phyloP scores from a whole-genome alignment of 1,140 invertebrate species.

The Psix sp. region DNA sequence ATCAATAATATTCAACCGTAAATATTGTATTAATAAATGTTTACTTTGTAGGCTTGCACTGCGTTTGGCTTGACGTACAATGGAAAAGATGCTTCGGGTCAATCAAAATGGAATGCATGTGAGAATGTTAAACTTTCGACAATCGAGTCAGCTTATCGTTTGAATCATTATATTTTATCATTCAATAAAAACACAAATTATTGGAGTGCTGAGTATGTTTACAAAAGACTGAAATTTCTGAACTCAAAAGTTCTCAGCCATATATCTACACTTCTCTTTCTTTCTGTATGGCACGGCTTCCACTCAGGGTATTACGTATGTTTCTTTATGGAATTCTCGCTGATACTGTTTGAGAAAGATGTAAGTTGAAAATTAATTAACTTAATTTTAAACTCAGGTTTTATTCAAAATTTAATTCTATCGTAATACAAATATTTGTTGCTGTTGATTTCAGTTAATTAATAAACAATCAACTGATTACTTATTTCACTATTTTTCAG shows the following conservation, averaged over 20 bases:
- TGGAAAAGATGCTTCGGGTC: constrained; percentile 81
- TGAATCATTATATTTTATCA: constrained; percentile 89
- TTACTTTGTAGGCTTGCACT: constrained; percentile 76
- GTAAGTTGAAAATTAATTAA: constrained; percentile 77
- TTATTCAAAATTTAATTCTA: not conserved
- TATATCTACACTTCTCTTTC: constrained; percentile 86
- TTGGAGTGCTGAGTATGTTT: constrained; percentile 94
- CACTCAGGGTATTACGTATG: constrained; percentile 94
- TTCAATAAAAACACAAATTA: constrained; percentile 97
- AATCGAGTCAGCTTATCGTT: constrained; percentile 88
- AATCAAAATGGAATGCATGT: constrained; percentile 88
- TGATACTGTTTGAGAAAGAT: constrained; percentile 92
- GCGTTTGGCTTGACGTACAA: constrained; percentile 88
- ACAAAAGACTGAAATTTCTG: constrained; percentile 93
- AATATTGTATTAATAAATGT: constrained; percentile 10
- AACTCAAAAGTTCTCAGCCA: constrained; percentile 92
- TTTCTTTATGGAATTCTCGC: constrained; percentile 94
- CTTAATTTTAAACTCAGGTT: not conserved
- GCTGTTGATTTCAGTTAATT: too few relatives aligned
- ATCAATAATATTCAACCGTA: too few relatives aligned
- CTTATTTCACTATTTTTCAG: constrained; percentile 65
- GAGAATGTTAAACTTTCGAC: constrained; percentile 87
- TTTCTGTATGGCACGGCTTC: constrained; percentile 96
- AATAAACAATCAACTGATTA: not conserved
- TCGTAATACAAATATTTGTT: not conserved